Conservation (phyloP, 2,888 invertebrate species). For the Cosmorhoe ocellata region DNA sequence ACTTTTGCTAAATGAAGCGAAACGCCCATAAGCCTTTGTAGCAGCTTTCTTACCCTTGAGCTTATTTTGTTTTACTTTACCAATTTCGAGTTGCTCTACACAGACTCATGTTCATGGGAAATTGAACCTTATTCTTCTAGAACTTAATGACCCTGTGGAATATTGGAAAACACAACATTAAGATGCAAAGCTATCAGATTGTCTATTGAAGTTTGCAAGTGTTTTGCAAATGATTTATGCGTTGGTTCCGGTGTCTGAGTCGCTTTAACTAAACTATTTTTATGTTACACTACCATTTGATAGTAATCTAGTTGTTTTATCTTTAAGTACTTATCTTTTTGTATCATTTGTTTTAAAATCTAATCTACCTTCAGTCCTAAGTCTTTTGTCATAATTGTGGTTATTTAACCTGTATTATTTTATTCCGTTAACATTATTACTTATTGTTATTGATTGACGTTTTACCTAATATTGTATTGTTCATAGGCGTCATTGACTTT, state of each 20-base stretch:
- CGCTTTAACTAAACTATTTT: slow-evolving; percentile 9
- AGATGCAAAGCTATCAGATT: slow-evolving; percentile 51
- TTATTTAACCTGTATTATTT: too few species aligned
- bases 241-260: slow-evolving; percentile 49
- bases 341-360: too few species aligned
- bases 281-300: slow-evolving; percentile 1
- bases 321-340: too few species aligned
- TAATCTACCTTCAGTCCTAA: too few species aligned
- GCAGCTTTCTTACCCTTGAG: slow-evolving; percentile 51
- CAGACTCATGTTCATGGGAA: slow-evolving; percentile 11
- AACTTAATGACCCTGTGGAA: slow-evolving; percentile 6
- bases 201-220: slow-evolving; percentile 58
- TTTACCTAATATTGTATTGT: too few species aligned
- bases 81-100: slow-evolving; percentile 35
- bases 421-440: too few species aligned
- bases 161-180: slow-evolving; percentile 22
- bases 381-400: too few species aligned
- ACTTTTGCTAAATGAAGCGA: slow-evolving; percentile 80
- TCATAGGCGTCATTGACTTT: too few species aligned
- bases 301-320: background rate
- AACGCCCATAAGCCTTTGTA: slow-evolving; percentile 56
- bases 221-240: slow-evolving; percentile 66
- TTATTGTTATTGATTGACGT: too few species aligned
- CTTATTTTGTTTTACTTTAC: slow-evolving; percentile 54
- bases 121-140: slow-evolving; percentile 37